These are phyloP conservation scores for Mallotus villosus DNA, from an alignment of 2,797 vertebrate genomes.

Conservation along the genomic window DNA sequence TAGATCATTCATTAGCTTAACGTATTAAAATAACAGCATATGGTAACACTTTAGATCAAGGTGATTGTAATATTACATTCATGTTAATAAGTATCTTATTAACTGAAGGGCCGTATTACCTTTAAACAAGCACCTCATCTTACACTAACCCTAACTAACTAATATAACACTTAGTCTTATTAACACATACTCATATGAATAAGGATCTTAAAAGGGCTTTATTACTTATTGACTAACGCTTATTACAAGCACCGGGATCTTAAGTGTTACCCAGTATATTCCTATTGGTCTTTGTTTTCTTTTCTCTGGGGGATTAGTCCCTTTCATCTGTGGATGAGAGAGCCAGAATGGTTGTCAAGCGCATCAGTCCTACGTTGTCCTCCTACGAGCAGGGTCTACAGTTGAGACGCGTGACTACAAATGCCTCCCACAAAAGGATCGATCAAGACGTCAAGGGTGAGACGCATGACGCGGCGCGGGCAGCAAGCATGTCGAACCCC, in stretches of 20 bases:
- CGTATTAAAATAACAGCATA: conserved; percentile 42
- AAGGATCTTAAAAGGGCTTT: too few species aligned
- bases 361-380: conserved; percentile 15
- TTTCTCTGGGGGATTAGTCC: neutral
- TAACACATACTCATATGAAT: too few species aligned
- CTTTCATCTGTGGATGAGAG: conserved; percentile 10
- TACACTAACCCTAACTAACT: too few species aligned
- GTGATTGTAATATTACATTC: too few species aligned
- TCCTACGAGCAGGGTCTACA: conserved; percentile 51
- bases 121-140: too few species aligned
- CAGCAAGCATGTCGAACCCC: conserved; percentile 56
- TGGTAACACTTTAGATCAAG: neutral
- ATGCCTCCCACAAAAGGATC: conserved; percentile 47
- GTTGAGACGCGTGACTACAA: conserved; percentile 44
- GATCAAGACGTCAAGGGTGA: conserved; percentile 59
- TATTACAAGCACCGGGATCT: too few species aligned
- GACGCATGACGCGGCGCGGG: conserved; percentile 38
- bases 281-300: conserved; percentile 31
- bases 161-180: too few species aligned
- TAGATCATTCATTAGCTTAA: conserved; percentile 57
- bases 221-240: too few species aligned
- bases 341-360: too few species aligned
- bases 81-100: too few species aligned
- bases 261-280: conserved; percentile 17
- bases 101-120: too few species aligned